These are phyloP conservation scores for Clistopyga incitator DNA, from an alignment of 2,888 invertebrate species.

Conservation along the genomic window DNA sequence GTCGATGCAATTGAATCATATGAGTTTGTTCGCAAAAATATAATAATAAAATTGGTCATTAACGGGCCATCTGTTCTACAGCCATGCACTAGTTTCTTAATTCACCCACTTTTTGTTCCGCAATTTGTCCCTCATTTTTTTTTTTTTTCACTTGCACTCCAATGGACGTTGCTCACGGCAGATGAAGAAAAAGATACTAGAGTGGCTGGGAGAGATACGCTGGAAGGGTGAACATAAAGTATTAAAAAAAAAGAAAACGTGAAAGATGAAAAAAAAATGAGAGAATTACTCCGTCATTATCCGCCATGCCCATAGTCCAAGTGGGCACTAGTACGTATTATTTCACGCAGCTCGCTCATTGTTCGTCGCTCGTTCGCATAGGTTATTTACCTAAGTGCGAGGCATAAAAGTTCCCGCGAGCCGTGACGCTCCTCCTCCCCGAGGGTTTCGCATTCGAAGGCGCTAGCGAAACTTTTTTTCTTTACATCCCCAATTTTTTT, in stretches of 20 bases:
- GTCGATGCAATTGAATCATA: no score
- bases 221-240: slow-evolving; percentile 7
- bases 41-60: no score
- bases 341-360: slow-evolving; percentile 58
- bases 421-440: slow-evolving; percentile 29
- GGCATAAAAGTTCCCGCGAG: slow-evolving; percentile 60
- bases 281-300: slow-evolving; percentile 61
- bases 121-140: neutral
- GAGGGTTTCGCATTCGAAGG: slow-evolving; percentile 26
- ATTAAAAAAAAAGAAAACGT: neutral
- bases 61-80: no score
- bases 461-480: slow-evolving; percentile 18
- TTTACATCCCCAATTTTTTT: slow-evolving; percentile 18
- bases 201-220: slow-evolving; percentile 4
- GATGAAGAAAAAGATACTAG: slow-evolving; percentile 8
- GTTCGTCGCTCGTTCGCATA: slow-evolving; percentile 54
- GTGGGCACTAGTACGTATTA: slow-evolving; percentile 50
- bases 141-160: slow-evolving; percentile 1
- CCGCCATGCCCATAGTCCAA: slow-evolving; percentile 50
- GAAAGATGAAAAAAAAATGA: slow-evolving; percentile 29
- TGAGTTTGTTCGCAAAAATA: no score
- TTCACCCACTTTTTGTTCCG: slow-evolving; percentile 13
- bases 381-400: slow-evolving; percentile 68
- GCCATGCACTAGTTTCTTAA: neutral
- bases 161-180: slow-evolving; percentile 4